These are phyloP conservation scores for Tridacna crocea DNA, from an alignment of 2,888 invertebrate species.

Conservation along the genomic window DNA sequence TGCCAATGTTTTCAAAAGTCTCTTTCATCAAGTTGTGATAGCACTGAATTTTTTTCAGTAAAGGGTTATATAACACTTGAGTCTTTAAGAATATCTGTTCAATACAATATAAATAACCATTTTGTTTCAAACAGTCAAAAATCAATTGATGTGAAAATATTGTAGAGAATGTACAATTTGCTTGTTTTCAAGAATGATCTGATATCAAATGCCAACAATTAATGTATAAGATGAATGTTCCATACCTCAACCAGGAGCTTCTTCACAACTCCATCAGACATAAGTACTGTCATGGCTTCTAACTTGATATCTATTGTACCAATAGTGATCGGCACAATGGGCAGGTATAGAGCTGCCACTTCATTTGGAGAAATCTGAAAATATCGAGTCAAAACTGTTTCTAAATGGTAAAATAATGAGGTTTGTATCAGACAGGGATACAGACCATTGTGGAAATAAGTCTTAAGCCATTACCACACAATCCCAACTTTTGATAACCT, in stretches of 20 bases:
- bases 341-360: conserved; percentile 92
- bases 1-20: too few species aligned
- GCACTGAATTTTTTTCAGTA: too few species aligned
- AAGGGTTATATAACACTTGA: too few species aligned
- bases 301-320: conserved; percentile 91
- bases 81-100: too few species aligned
- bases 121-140: too few species aligned
- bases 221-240: neutral
- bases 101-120: too few species aligned
- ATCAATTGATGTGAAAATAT: neutral
- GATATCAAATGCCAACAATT: neutral
- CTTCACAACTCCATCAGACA: conserved; percentile 91
- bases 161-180: neutral
- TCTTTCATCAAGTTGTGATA: too few species aligned
- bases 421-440: too few species aligned
- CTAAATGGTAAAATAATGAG: too few species aligned
- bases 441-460: too few species aligned
- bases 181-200: neutral
- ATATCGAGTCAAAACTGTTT: neutral
- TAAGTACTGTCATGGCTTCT: conserved; percentile 89
- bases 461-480: too few species aligned
- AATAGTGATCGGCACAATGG: conserved; percentile 90
- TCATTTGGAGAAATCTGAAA: conserved; percentile 86
- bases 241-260: conserved; percentile 89
- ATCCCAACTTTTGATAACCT: too few species aligned